Conservation (phyloP, 2,113 vertebrate genomes). For the Nesospiza acunhae region DNA sequence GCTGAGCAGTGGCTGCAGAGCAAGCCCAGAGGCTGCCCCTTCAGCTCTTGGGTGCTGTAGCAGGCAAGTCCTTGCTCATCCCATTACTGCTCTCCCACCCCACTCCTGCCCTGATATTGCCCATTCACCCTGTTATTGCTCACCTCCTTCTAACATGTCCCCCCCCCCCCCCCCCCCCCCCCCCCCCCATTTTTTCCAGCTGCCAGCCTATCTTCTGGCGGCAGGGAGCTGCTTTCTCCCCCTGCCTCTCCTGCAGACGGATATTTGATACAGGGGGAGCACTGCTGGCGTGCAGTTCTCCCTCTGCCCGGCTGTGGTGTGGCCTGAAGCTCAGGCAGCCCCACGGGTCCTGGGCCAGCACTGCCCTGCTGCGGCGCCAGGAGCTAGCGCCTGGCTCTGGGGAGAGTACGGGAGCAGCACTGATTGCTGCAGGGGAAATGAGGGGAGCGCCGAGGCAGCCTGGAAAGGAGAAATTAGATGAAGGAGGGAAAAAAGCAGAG, state of each 20-base stretch:
- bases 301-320: accelerated
- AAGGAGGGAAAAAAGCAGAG: neutral
- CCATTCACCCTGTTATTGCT: neutral
- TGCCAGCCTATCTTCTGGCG: neutral
- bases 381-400: neutral
- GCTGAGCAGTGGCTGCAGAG: neutral
- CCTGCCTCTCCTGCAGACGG: neutral
- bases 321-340: neutral
- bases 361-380: neutral
- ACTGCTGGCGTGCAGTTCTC: accelerated
- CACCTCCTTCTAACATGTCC: neutral
- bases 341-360: neutral
- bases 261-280: neutral
- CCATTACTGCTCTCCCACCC: neutral
- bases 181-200: slow-evolving; percentile 44
- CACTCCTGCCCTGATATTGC: neutral
- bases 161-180: neutral
- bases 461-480: neutral
- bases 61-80: neutral
- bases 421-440: neutral
- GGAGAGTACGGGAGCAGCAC: neutral
- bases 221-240: neutral
- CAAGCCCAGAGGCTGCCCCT: slow-evolving; percentile 32
- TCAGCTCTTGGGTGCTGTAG: slow-evolving; percentile 12
- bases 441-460: neutral